Evolutionary conservation across 2,797 vertebrate genomes (phyloP).

Genomic region (Smutsia gigantea): DNA sequence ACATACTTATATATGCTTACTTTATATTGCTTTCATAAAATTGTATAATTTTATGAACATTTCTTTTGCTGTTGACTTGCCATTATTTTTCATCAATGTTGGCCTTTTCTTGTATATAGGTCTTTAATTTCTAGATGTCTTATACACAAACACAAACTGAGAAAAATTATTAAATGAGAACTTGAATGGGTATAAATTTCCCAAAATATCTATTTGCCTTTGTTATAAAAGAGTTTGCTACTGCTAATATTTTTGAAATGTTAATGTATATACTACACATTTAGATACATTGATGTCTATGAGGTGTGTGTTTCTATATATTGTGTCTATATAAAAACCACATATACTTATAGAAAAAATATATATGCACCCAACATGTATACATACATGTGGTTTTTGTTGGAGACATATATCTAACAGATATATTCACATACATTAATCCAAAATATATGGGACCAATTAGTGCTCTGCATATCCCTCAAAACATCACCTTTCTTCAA

Average conservation of each 20-base stretch:
- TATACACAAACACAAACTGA: background rate
- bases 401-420: background rate
- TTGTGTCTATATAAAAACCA: too few relatives aligned
- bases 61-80: background rate
- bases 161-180: background rate
- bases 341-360: background rate
- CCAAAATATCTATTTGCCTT: background rate
- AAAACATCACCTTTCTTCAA: background rate
- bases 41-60: background rate
- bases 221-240: background rate
- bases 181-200: background rate
- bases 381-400: background rate
- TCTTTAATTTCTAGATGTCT: background rate
- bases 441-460: background rate
- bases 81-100: background rate
- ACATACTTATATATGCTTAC: background rate
- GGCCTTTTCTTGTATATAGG: background rate
- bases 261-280: background rate
- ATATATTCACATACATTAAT: background rate
- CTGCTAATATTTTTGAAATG: background rate
- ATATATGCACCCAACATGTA: background rate
- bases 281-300: background rate
- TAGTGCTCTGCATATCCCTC: background rate
- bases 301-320: background rate
- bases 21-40: background rate